Evolutionary conservation across 2,797 vertebrate species (phyloP).

Genomic region (Triplophysa bombifrons): DNA sequence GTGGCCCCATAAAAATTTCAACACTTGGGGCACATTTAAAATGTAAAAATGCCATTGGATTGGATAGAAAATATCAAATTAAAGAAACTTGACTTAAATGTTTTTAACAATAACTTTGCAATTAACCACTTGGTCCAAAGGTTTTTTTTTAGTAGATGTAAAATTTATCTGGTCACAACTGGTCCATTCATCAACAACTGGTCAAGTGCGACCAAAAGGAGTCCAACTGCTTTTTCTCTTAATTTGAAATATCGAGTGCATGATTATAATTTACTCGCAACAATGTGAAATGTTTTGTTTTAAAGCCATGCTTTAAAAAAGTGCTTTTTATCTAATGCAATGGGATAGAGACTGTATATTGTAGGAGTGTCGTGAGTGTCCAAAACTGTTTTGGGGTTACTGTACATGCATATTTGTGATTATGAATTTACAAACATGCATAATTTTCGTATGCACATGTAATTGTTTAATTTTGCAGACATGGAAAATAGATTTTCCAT

Average conservation of each 20-base stretch:
- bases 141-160: not conserved
- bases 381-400: not conserved
- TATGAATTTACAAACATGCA: too few relatives aligned
- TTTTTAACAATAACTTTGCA: not conserved
- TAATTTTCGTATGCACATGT: not conserved
- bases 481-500: constrained; percentile 3
- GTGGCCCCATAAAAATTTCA: not conserved
- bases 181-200: not conserved
- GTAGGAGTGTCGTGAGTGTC: not conserved
- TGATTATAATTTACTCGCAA: too few relatives aligned
- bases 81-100: too few relatives aligned
- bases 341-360: not conserved
- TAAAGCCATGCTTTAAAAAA: not conserved
- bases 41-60: not conserved
- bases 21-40: not conserved
- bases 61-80: not conserved
- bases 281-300: not conserved
- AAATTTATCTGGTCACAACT: not conserved
- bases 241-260: too few relatives aligned
- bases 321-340: not conserved
- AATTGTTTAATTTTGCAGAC: not conserved
- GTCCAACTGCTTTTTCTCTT: too few relatives aligned
- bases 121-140: not conserved
- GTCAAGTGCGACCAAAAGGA: not conserved
- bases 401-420: not conserved